phyloP scores from a whole-genome alignment of 2,888 invertebrate species.

The Lumbricus terrestris region DNA sequence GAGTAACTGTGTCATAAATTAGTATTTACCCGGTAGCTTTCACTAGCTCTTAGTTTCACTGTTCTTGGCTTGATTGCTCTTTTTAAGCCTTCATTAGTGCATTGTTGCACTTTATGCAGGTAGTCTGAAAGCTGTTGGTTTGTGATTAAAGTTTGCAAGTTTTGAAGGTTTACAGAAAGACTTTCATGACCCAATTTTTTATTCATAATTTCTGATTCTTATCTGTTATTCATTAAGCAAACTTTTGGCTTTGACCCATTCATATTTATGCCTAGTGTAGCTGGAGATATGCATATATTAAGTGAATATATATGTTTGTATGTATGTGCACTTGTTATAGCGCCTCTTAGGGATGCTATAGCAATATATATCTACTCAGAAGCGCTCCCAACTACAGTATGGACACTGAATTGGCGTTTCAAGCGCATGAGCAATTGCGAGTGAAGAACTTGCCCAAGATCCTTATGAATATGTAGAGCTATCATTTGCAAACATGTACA shows the following conservation, averaged over 20 bases:
- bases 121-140: not conserved
- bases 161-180: not conserved
- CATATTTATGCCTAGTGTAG: not conserved
- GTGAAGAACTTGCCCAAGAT: too few species aligned
- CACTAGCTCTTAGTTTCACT: not conserved
- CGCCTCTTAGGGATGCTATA: too few species aligned
- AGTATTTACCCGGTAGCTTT: too few species aligned
- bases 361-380: too few species aligned
- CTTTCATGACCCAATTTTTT: not conserved
- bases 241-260: not conserved
- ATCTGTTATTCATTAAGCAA: not conserved
- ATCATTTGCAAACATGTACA: not conserved
- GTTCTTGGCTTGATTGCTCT: not conserved
- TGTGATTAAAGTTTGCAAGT: not conserved
- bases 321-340: too few species aligned
- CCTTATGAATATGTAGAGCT: too few species aligned
- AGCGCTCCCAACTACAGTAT: too few species aligned
- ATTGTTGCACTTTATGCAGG: too few species aligned
- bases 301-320: too few species aligned
- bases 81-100: not conserved
- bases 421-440: too few species aligned
- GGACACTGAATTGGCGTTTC: too few species aligned
- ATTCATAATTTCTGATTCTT: not conserved
- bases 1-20: not conserved
- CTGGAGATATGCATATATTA: not conserved